Evolutionary conservation across 2,113 vertebrate species (phyloP), one percentile per base, ranked within the genome.

Genomic region (Corythornis cristatus): DNA sequence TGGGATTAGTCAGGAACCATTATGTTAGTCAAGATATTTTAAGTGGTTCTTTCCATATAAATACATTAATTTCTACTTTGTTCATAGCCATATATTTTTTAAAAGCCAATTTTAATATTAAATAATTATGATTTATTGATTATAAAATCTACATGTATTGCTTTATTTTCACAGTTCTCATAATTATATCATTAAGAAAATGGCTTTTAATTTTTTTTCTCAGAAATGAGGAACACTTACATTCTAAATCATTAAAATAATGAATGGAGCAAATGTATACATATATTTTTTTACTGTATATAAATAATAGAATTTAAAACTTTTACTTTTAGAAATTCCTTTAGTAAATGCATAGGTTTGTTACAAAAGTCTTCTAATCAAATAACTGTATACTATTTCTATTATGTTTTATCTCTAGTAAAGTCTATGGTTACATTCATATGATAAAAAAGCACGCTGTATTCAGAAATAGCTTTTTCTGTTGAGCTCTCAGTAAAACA

Each of bases 331-430:
- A 97, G 93, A 95, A 96, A 94, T 67, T 74, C 64, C 62, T 95
- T 77, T 87, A 95, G 87, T 92, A 96, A 96, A 89, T 97, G 93
- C 89, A 96, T 95, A 96, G 96, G 40, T 75, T 93, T 89, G 43
- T 95, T 94, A 95, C 57, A 96, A 94, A 88, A 97, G 82, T 89
- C 75, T 90, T 88, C 85, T 91, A 72, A 79, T 72, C 84, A 95
- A 95, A 80, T 80, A 68, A 72, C 60, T 87, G 78, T 90, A 93
- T 92, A 86, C 42, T 92, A 88, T 73, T 93, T 89, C 90, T 89
- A 70, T 40, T 78, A 56, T 12, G 65, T 70, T 93, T 61, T 71
- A 89, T 51, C 80, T 73, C 74, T 86, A 81, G 64, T 86, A 95
- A 95, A 94, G 58, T 83, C 83, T 86, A 78, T 29, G 67, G 76